phyloP scores from a whole-genome alignment of 2,113 vertebrate genomes.

The Laterallus jamaicensis region DNA sequence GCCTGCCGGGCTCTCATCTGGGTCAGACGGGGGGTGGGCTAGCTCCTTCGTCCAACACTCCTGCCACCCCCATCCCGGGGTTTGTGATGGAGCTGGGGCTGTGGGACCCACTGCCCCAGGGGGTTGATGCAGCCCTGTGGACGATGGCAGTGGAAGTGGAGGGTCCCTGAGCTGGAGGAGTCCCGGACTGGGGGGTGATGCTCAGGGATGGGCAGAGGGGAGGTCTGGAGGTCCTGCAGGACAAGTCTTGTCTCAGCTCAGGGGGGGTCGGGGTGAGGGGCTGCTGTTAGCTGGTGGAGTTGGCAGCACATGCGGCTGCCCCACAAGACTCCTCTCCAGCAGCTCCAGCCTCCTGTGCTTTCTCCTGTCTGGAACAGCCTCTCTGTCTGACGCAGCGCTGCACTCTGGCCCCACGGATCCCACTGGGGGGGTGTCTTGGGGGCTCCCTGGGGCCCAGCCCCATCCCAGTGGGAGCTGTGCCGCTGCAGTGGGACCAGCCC shows the following conservation, averaged over 20 bases:
- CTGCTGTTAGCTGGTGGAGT: not conserved
- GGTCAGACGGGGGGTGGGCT: not conserved
- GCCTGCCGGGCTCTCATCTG: not conserved
- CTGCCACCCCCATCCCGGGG: not conserved
- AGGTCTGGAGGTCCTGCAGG: not conserved
- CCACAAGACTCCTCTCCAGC: not conserved
- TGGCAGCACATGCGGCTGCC: not conserved
- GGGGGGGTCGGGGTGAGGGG: not conserved
- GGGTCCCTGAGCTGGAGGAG: not conserved
- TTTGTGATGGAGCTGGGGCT: not conserved
- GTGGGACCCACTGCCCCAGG: not conserved
- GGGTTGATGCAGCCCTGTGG: not conserved
- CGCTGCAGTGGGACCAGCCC: not conserved
- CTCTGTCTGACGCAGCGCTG: not conserved
- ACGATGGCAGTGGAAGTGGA: not conserved
- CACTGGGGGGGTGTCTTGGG: not conserved
- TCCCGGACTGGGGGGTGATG: not conserved
- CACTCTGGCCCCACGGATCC: not conserved
- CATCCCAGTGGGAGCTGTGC: fast-evolving
- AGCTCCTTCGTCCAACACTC: not conserved
- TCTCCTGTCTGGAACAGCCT: not conserved
- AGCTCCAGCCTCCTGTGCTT: not conserved
- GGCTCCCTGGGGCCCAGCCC: not conserved
- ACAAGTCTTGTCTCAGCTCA: not conserved
- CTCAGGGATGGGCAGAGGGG: not conserved